phyloP scores from a whole-genome alignment of 1,140 invertebrate species.

The Apolygus lucorum region DNA sequence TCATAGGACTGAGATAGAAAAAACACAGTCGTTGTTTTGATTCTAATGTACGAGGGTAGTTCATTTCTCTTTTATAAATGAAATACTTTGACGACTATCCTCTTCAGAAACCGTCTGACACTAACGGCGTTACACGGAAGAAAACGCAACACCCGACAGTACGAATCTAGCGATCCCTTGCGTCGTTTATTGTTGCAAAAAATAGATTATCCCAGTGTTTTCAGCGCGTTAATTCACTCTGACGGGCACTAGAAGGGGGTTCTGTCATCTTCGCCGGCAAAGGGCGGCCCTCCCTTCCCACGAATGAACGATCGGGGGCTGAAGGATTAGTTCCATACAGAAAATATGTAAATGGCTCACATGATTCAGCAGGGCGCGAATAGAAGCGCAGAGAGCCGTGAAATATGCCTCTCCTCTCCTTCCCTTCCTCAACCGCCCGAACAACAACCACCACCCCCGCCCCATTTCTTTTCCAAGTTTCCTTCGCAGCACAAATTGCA shows the following conservation, averaged over 20 bases:
- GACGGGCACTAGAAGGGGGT: neutral
- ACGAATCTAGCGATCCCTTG: too few relatives aligned
- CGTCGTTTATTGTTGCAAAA: too few relatives aligned
- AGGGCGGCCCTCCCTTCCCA: slow-evolving; percentile 27
- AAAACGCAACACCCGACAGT: too few relatives aligned
- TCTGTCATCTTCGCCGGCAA: slow-evolving; percentile 28
- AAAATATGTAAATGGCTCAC: slow-evolving; percentile 22
- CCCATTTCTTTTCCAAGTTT: neutral
- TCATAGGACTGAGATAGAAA: too few relatives aligned
- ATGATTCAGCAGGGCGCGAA: slow-evolving; percentile 24
- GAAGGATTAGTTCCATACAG: slow-evolving; percentile 19
- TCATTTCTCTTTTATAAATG: too few relatives aligned
- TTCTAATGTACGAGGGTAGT: too few relatives aligned
- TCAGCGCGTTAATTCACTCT: slow-evolving; percentile 37
- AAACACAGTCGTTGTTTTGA: too few relatives aligned
- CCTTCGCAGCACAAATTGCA: slow-evolving; percentile 12
- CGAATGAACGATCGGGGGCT: slow-evolving; percentile 7
- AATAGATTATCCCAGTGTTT: slow-evolving; percentile 27
- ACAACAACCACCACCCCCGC: neutral
- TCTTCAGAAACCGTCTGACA: too few relatives aligned
- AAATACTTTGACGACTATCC: too few relatives aligned
- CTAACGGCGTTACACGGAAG: too few relatives aligned
- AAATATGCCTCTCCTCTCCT: slow-evolving; percentile 15
- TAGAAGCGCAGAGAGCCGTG: slow-evolving; percentile 21
- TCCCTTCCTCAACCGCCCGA: neutral